Percentiles rank a stretch among this genome's conserved stretches.
Evolutionary conservation across 35 echinoderm and acorn worm genomes (phyloP).

Genomic region (Strongylocentrotus purpuratus): DNA sequence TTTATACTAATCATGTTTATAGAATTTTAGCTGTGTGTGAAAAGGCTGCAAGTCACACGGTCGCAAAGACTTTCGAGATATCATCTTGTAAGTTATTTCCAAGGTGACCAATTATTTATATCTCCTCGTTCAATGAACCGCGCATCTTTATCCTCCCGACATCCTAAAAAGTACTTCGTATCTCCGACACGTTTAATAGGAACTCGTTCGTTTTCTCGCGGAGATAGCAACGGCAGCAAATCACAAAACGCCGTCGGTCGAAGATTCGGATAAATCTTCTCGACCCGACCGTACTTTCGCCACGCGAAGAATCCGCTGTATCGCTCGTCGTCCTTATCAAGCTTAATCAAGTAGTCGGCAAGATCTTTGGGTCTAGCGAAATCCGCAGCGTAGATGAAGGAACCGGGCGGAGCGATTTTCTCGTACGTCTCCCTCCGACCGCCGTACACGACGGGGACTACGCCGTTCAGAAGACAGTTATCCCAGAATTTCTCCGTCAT

Average conservation of each 20-base stretch:
- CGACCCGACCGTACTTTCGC: constrained; percentile 50
- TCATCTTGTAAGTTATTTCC: constrained; percentile 49
- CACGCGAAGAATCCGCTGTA: constrained; percentile 69
- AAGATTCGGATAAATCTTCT: constrained; percentile 5
- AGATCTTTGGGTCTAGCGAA: constrained; percentile 58
- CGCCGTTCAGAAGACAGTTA: constrained; percentile 20
- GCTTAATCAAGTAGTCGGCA: constrained; percentile 54
- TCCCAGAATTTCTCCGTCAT: constrained; percentile 75
- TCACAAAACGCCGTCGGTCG: constrained; percentile 3
- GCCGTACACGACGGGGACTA: constrained; percentile 69
- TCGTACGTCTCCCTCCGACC: constrained; percentile 46
- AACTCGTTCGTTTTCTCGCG: not conserved
- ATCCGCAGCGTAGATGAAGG: constrained; percentile 64
- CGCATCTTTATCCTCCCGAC: constrained; percentile 49
- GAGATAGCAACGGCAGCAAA: not conserved
- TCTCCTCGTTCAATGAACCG: constrained; percentile 52
- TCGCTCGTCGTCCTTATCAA: constrained; percentile 44
- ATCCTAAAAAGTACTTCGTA: constrained; percentile 59
- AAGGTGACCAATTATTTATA: constrained; percentile 69
- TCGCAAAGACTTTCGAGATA: too few relatives aligned
- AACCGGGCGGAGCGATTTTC: constrained; percentile 63
- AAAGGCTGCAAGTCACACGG: too few relatives aligned
- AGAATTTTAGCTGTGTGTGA: too few relatives aligned
- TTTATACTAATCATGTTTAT: too few relatives aligned
- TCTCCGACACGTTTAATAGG: constrained; percentile 39